A percentile compares a stretch with the other conserved stretches of the same genome.
Conservation (phyloP, 2,797 vertebrate species). For the Rhabdophis nuchalis region DNA sequence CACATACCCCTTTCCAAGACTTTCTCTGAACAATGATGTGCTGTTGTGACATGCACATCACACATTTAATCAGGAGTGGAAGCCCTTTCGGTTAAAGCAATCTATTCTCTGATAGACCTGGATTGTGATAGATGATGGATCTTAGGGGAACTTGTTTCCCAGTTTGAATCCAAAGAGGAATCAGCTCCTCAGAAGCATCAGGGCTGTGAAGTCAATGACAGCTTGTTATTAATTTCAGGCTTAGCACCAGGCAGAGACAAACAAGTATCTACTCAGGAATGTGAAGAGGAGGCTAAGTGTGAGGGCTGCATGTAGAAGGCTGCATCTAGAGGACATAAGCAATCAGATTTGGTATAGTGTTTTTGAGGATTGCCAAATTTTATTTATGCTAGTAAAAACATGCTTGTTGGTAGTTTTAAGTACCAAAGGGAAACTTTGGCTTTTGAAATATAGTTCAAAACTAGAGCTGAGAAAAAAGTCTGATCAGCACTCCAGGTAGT, state of each 20-base stretch:
- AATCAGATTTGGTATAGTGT: background rate
- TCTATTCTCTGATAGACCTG: constrained; percentile 45
- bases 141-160: constrained; percentile 22
- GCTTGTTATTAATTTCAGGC: background rate
- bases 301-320: background rate
- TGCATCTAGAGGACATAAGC: background rate
- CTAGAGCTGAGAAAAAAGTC: background rate
- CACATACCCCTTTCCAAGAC: background rate
- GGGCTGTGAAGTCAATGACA: constrained; percentile 29
- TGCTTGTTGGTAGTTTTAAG: background rate
- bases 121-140: constrained; percentile 39
- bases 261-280: background rate
- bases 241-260: constrained; percentile 24
- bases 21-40: constrained; percentile 30
- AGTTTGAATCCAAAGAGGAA: constrained; percentile 24
- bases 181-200: constrained; percentile 4
- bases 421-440: background rate
- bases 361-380: background rate
- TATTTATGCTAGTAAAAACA: background rate
- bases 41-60: constrained; percentile 50
- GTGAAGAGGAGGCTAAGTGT: background rate
- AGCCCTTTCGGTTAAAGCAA: constrained; percentile 37
- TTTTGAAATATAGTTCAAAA: background rate
- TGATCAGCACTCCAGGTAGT: background rate
- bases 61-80: constrained; percentile 54